Conservation (phyloP, 2,113 vertebrate genomes). For the Sula dactylatra region DNA sequence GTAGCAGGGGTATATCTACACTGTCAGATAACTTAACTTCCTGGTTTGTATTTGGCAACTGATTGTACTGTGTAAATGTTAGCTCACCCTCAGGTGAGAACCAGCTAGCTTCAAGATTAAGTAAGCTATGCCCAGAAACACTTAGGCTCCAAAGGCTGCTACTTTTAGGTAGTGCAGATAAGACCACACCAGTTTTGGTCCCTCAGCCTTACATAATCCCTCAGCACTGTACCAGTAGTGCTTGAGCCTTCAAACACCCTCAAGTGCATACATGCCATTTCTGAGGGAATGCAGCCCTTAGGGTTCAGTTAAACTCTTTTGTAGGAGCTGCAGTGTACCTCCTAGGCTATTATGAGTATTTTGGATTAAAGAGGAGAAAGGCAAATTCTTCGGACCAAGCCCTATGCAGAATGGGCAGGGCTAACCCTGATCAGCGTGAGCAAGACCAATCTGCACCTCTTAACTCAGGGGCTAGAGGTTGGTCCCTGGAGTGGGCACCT, state of each 20-base stretch:
- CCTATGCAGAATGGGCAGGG: neutral
- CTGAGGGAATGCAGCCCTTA: neutral
- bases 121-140: too few relatives aligned
- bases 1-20: neutral
- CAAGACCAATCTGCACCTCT: rapidly evolving
- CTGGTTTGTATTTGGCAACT: neutral
- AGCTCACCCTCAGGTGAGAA: neutral
- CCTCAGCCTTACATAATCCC: neutral
- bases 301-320: neutral
- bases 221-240: neutral
- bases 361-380: neutral
- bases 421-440: neutral
- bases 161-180: neutral
- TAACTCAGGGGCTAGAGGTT: neutral
- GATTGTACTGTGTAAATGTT: neutral
- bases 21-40: neutral
- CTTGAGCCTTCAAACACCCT: neutral
- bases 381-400: neutral
- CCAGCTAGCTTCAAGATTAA: neutral
- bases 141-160: neutral
- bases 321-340: neutral
- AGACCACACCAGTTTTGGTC: neutral
- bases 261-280: neutral
- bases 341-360: neutral
- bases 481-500: neutral